Evolutionary conservation across 2,113 vertebrate genomes (phyloP), one percentile per base, ranked within the genome.

Genomic region (Conger conger): DNA sequence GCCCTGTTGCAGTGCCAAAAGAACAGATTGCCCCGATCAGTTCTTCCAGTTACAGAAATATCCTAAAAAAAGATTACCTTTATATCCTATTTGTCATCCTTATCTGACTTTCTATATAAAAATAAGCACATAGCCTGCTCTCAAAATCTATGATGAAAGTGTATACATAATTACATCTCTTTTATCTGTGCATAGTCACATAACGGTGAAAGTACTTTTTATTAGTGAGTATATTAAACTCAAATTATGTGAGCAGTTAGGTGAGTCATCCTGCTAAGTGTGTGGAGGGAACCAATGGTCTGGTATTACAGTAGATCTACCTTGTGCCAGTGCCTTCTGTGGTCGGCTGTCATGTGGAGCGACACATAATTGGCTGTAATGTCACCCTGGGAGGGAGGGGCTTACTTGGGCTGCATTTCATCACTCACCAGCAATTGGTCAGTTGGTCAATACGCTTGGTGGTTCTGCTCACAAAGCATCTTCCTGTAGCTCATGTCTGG

Each of bases 41-140:
- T 73, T 73, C 68, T 27, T 33, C n/a, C n/a, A 73, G 9, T 73
- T 23, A 33, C 27, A 73, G 11, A 30, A 73, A 73, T 73, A 73
- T 33, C 27, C 68, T 33, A 33, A 33, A 73, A 33, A 73, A 73
- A 73, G 68, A 73, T 73, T 73, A 73, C 68, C 2, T 73, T n/a
- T 73, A 63, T 73, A 73, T 73, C 68, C 68, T 73, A 73, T 73
- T 73, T 73, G 68, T 73, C 68, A 73, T 33, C 68, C 68, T 73
- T 73, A 73, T n/a, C 60, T 68, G 60, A 7, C 60, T 68, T n/a
- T 68, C 23, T 4, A n/a, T n/a, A n/a, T 68, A n/a, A 68, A 68
- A 68, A 73, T n/a, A 33, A 33, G 27, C n/a, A 33, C 8, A 33
- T 73, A 33, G 23, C 0, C 68, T 33, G n/a, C n/a, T 33, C 68